Conservation (phyloP, 2,797 vertebrate species). For the Paguma larvata region DNA sequence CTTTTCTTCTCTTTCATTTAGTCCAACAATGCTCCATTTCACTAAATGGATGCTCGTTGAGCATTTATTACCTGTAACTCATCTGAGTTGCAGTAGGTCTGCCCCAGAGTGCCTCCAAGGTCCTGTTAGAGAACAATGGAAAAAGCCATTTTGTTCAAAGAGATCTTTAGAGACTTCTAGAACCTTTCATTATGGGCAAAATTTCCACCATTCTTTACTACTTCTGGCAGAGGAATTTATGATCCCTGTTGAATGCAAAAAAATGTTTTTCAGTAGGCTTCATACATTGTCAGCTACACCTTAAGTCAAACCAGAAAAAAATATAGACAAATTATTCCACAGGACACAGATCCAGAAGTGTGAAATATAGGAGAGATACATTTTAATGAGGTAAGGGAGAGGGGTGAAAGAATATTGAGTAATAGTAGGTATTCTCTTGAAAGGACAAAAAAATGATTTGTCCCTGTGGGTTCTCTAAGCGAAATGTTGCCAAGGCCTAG, state of each 20-base stretch:
- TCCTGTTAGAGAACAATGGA: background rate
- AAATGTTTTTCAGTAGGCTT: conserved; percentile 27
- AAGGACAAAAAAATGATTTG: background rate
- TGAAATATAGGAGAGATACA: conserved; percentile 23
- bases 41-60: background rate
- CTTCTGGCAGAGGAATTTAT: conserved; percentile 65
- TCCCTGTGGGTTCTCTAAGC: background rate
- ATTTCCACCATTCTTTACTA: background rate
- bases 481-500: background rate
- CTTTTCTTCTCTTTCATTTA: background rate
- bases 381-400: conserved; percentile 34
- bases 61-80: background rate
- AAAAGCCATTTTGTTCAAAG: conserved; percentile 34
- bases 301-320: conserved; percentile 39
- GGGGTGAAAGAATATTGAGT: background rate
- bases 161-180: conserved; percentile 14
- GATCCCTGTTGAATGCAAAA: conserved; percentile 56
- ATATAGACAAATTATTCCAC: conserved; percentile 13
- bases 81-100: background rate
- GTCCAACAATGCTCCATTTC: background rate
- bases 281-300: conserved; percentile 6
- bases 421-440: background rate
- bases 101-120: background rate
- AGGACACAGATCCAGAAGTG: conserved; percentile 1
- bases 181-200: conserved; percentile 39